Base-by-base conservation (phyloP, 1,140 invertebrate genomes). In the Zaprionus inermis region DNA sequence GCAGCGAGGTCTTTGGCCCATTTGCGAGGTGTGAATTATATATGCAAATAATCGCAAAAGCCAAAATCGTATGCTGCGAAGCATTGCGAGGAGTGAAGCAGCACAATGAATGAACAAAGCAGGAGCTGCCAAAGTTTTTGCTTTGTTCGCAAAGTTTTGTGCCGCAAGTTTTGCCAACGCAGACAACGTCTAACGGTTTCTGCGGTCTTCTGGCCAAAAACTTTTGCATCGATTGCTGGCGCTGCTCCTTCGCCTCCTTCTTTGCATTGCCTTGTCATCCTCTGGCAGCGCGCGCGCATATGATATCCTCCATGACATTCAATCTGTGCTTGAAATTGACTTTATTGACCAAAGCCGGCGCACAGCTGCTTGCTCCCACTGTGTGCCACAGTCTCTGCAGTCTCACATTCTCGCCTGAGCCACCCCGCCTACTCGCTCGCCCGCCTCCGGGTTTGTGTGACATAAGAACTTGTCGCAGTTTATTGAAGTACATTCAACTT, bases 271-370 rank as follows among this genome's bases (percentile, higher is more conserved):
- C 9, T 60, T 41, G 20, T 58, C 54, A 59, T 67, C 54, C 46
- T 46, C 46, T 32, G 44, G 51, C 72, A 36, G 64, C 64, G 3
- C 3, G 5, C 68, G 83, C 71, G 76, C 82, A 88, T 86, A 86
- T 86, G 82, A 82, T 88, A 82, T 86, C 76, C 76, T 55, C 66
- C 76, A 66, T 88, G 83, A 88, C 84, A 86, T 86, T 86, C 80
- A 88, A 88, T 88, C 84, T 83, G 60, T 88, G 70, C 51, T 67
- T 73, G 49, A 51, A 58, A 71, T 71, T 65, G 72, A 77, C 80
- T 83, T 76, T 75, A 79, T 71, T 86, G 82, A 82, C 72, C 83
- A 52, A 49, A 46, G 55, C 44, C 41, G 36, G 16, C 30, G 28
- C 64, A 60, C 51, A 55, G 28, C 20, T 64, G 56, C 32, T 28